Percentiles rank a stretch among this genome's conserved stretches.
Conservation (phyloP, 2,888 invertebrate species). For the Saturnia pavonia region DNA sequence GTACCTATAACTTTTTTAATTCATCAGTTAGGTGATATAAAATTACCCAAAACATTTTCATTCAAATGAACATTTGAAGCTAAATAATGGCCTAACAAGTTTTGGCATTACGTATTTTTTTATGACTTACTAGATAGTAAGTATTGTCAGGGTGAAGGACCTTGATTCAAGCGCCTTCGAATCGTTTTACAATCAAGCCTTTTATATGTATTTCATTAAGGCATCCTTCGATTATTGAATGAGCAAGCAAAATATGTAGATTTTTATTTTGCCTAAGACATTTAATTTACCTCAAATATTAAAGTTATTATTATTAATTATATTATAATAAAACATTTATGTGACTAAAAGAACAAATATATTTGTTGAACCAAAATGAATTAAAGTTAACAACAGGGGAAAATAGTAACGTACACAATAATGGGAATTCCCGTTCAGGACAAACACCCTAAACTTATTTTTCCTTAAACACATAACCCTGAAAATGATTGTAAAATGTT, state of each 20-base stretch:
- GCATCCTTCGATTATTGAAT: neutral
- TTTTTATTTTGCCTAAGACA: neutral
- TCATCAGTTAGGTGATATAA: no score
- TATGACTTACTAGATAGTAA: conserved; percentile 8
- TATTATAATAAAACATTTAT: neutral
- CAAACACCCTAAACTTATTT: neutral
- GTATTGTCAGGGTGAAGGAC: neutral
- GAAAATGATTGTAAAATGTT: neutral
- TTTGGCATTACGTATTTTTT: neutral
- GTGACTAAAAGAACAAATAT: no score
- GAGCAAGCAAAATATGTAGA: neutral
- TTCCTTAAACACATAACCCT: neutral
- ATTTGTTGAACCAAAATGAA: neutral
- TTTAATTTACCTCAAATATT: neutral
- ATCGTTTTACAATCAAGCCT: neutral
- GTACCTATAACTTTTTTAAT: no score
- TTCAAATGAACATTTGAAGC: neutral
- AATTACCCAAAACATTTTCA: neutral
- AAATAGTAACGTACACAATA: neutral
- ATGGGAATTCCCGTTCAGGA: neutral
- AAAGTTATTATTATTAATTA: neutral
- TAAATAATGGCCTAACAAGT: neutral
- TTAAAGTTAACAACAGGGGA: neutral
- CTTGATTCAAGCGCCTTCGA: neutral
- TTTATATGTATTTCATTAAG: neutral